Evolutionary conservation across 2,888 invertebrate species (phyloP).

Genomic region (Drosophila nr. fundita): DNA sequence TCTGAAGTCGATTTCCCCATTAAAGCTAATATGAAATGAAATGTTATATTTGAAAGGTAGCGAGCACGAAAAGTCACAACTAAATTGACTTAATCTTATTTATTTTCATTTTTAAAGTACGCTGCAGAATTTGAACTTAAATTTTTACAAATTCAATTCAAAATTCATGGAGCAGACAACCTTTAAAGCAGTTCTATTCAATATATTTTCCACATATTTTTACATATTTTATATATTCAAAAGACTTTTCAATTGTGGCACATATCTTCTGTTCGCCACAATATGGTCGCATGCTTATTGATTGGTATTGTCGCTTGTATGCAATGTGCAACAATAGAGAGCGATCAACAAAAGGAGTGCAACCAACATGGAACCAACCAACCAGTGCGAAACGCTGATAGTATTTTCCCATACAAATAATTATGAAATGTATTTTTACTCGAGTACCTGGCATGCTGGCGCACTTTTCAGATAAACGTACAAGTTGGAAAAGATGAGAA

Average conservation of each 20-base stretch:
- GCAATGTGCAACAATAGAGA: slow-evolving; percentile 48
- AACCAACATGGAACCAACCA: background rate
- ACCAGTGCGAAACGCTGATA: slow-evolving; percentile 33
- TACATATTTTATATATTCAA: background rate
- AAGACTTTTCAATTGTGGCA: slow-evolving; percentile 10
- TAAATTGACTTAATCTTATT: background rate
- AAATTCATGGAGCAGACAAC: background rate
- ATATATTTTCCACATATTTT: no score
- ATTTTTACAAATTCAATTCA: background rate
- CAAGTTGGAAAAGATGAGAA: slow-evolving; percentile 9
- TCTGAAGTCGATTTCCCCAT: slow-evolving; percentile 25
- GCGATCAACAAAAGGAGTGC: slow-evolving; percentile 47
- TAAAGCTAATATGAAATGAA: background rate
- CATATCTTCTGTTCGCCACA: background rate
- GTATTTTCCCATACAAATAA: slow-evolving; percentile 45
- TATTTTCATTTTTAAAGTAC: background rate
- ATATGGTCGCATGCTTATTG: slow-evolving; percentile 13
- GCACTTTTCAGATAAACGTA: slow-evolving; percentile 33
- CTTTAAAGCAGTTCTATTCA: background rate
- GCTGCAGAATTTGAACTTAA: background rate
- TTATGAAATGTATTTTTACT: slow-evolving; percentile 47
- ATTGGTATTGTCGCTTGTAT: slow-evolving; percentile 26
- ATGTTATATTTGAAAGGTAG: background rate
- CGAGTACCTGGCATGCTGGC: slow-evolving; percentile 20
- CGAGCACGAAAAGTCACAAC: background rate